These are phyloP conservation scores for Reticulitermes speratus DNA, from an alignment of 1,140 invertebrate species.

Conservation along the genomic window DNA sequence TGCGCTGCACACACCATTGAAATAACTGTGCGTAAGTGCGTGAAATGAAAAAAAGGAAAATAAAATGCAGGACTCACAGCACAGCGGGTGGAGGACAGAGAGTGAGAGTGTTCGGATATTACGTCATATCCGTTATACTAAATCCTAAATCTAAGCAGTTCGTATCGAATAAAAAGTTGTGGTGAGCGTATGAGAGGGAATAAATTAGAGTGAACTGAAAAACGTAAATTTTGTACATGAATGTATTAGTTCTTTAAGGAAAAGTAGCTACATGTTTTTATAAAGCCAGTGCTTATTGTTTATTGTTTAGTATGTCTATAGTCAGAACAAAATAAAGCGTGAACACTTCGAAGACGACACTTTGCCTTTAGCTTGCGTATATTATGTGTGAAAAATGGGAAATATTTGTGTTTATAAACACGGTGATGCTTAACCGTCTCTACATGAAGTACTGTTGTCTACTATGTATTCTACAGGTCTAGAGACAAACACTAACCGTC, in stretches of 20 bases:
- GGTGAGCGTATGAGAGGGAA: background rate
- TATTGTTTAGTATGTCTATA: background rate
- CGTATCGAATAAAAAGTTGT: background rate
- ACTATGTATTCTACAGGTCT: too few species aligned
- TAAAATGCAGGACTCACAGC: background rate
- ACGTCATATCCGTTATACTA: background rate
- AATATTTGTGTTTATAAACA: background rate
- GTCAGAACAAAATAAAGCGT: background rate
- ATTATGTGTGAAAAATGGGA: background rate
- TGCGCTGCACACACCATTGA: background rate
- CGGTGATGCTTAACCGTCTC: too few species aligned
- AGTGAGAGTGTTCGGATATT: background rate
- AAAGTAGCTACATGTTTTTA: background rate
- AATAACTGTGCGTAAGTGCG: background rate
- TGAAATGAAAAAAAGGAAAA: background rate
- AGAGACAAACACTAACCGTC: too few species aligned
- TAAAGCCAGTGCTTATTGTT: background rate
- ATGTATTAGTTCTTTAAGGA: background rate
- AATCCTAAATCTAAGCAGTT: background rate
- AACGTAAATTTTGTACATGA: background rate
- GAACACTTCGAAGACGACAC: background rate
- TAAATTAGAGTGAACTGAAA: background rate
- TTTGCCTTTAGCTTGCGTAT: background rate
- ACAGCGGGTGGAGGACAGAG: background rate
- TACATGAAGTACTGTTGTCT: too few species aligned